Evolutionary conservation across 2,113 vertebrate species (phyloP).

Genomic region (Carettochelys insculpta): DNA sequence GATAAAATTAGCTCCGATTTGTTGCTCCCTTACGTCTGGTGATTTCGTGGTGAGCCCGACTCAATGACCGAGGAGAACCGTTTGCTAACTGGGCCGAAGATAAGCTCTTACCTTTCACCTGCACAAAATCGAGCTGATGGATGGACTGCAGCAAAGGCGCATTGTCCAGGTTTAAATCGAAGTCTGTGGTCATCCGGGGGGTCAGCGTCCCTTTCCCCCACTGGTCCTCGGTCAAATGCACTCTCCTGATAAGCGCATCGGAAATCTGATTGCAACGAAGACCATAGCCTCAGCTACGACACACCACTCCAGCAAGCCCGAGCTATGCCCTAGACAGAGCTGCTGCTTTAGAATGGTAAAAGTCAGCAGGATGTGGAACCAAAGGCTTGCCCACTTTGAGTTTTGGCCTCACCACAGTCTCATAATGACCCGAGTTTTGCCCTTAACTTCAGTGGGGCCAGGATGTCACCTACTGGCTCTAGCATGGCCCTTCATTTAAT

Average conservation of each 20-base stretch:
- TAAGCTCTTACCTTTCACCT: conserved; percentile 91
- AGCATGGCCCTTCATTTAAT: not conserved
- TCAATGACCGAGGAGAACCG: fast-evolving
- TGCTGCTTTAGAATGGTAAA: not conserved
- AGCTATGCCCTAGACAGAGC: not conserved
- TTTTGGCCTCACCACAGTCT: not conserved
- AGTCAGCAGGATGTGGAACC: not conserved
- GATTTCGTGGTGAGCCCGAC: not conserved
- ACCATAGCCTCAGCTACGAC: conserved; percentile 31
- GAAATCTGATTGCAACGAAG: conserved; percentile 86
- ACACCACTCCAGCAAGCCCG: not conserved
- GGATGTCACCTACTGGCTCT: not conserved
- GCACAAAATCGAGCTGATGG: conserved; percentile 97
- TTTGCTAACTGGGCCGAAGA: not conserved
- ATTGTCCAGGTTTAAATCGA: conserved; percentile 96
- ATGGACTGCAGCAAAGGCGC: conserved; percentile 94
- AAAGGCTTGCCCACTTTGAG: not conserved
- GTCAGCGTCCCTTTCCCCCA: conserved; percentile 97
- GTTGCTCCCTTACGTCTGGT: not conserved
- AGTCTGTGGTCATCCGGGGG: conserved; percentile 96
- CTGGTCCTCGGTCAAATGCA: conserved; percentile 94
- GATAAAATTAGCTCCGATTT: not conserved
- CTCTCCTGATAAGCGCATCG: conserved; percentile 94
- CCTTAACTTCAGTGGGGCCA: not conserved
- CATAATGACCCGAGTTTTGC: not conserved